A percentile compares a stretch with the other conserved stretches of the same genome.
These are phyloP conservation scores for Apteryx mantelli DNA, from an alignment of 2,113 vertebrate species.

Conservation along the genomic window DNA sequence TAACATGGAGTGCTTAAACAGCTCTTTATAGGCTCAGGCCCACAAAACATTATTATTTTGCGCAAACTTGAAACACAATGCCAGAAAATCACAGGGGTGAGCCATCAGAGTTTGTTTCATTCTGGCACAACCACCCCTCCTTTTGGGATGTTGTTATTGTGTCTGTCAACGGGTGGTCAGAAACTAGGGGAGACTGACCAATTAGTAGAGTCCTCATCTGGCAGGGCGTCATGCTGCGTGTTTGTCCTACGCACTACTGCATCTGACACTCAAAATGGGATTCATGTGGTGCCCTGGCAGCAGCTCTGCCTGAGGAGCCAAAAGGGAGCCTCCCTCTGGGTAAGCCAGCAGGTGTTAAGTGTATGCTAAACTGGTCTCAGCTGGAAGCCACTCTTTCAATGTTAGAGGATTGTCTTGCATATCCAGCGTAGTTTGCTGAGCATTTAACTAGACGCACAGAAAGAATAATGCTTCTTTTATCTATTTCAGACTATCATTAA, in stretches of 20 bases:
- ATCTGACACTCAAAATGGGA: background rate
- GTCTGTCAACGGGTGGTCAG: background rate
- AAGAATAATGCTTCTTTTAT: slow-evolving; percentile 34
- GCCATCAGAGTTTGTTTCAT: background rate
- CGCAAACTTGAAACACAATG: background rate
- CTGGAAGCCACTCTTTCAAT: slow-evolving; percentile 27
- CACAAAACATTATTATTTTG: background rate
- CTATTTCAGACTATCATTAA: slow-evolving; percentile 1
- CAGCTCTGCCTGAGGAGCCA: background rate
- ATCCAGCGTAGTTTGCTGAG: background rate
- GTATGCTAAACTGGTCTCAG: slow-evolving; percentile 17
- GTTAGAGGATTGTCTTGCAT: background rate
- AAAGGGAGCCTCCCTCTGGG: background rate
- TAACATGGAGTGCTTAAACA: background rate
- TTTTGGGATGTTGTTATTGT: background rate
- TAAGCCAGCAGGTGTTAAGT: slow-evolving; percentile 24
- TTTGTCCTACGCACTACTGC: background rate
- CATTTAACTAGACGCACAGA: background rate
- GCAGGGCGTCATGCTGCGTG: background rate
- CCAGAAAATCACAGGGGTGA: background rate
- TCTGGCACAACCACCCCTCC: background rate
- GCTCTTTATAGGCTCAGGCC: background rate
- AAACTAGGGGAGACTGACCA: background rate
- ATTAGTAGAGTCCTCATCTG: background rate
- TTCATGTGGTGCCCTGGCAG: slow-evolving; percentile 23